Base-by-base conservation (phyloP, 2,797 vertebrate species). In the Neostethus bicornis region DNA sequence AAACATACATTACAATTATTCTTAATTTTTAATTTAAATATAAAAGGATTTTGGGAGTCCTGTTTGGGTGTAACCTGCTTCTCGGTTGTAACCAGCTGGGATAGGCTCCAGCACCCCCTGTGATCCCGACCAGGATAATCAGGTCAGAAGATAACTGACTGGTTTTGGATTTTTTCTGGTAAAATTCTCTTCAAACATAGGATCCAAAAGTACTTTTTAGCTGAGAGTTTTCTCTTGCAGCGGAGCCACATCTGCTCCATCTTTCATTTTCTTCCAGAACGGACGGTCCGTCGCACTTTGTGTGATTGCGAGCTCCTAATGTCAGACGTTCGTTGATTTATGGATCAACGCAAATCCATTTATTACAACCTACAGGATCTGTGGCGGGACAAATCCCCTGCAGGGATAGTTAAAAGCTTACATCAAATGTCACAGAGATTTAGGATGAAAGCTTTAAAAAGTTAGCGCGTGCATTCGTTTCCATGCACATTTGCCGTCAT, bases 371-470 rank as follows among this genome's bases (percentile, higher is more conserved):
- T 79, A 51, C 70, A 55, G 54, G 64, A 67, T 80, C 75, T 71
- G 70, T 54, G 73, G 60, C 63, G 43, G 52, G 63, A 77, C 58
- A 39, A 70, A 83, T 76, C 73, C 85, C 75, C 79, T 51, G 17
- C 61, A 54, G 61, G 57, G 74, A 23, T 75, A 71, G 59, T 78
- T 71, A 32, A 69, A 53, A 71, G 80, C 80, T 86, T 82, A 66
- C 77, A 49, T 81, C 63, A 83, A 87, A 88, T 87, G 78, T 85
- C 84, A 87, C 14, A 21, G 51, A 69, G 77, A 76, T 84, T 85
- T 81, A 52, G 21, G 71, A 31, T 7, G 29, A 58, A 54, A 47
- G 76, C 69, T 72, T 72, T 49, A 32, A 64, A n/a, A 75, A 51
- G 50, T 61, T 47, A 55, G 23, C 35, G 42, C 49, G 64, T 49